phyloP scores from a whole-genome alignment of 2,888 invertebrate genomes.

The Plagiodera versicolora region DNA sequence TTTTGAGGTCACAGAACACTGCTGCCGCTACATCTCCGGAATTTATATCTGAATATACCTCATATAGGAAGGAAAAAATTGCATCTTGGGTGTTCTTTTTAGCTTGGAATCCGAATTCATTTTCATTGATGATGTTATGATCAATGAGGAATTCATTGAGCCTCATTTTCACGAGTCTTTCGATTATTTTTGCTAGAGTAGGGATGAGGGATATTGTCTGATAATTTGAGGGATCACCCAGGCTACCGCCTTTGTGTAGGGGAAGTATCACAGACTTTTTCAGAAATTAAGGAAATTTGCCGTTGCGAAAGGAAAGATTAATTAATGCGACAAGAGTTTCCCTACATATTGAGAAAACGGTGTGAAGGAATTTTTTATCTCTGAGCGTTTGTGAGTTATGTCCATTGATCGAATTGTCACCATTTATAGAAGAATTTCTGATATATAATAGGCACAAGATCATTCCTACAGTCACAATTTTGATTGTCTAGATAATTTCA shows the following conservation, averaged over 20 bases:
- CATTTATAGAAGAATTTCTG: too few relatives aligned
- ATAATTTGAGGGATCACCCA: not conserved
- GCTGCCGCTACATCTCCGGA: not conserved
- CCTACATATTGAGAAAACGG: too few relatives aligned
- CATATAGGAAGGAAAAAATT: constrained; percentile 2
- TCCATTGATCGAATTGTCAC: too few relatives aligned
- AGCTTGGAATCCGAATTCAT: not conserved
- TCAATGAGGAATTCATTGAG: not conserved
- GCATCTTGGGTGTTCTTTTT: constrained; percentile 2
- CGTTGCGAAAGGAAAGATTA: not conserved
- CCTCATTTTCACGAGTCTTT: not conserved
- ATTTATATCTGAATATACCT: constrained; percentile 4
- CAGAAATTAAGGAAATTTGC: not conserved
- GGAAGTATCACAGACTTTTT: not conserved
- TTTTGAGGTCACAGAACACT: too few relatives aligned
- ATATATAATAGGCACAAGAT: too few relatives aligned
- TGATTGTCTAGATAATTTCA: too few relatives aligned
- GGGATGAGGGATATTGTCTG: not conserved
- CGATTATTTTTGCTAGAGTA: not conserved
- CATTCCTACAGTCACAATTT: too few relatives aligned
- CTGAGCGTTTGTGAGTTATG: too few relatives aligned
- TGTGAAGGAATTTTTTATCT: too few relatives aligned
- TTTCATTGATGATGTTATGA: not conserved
- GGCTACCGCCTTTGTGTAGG: not conserved
- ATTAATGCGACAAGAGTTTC: not conserved